Base-by-base conservation (phyloP, 2,797 vertebrate genomes). In the Eutrigla gurnardus region DNA sequence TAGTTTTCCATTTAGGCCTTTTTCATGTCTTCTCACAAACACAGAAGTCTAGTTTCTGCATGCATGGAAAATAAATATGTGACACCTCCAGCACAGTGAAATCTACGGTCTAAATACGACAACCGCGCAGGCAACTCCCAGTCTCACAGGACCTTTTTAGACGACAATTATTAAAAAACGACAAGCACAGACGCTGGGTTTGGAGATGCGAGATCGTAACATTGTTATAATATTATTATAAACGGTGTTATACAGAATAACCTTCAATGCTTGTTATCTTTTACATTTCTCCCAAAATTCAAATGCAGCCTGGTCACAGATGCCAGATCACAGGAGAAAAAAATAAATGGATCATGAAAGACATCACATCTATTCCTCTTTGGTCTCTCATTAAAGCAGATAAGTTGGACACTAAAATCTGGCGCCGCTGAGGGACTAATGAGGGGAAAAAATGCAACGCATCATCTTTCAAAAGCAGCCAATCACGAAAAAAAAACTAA, bases 1-100 rank as follows among this genome's bases (percentile, higher is more conserved):
- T 78, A 42, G 71, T 85, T 91, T 93, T 92, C 88, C 88, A 85
- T 84, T 88, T 82, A 64, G 33, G 65, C 40, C 49, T 54, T 73
- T 25, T 89, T 79, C 11, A 6, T 63, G 39, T 82, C 78, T 58
- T 60, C 80, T 78, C 54, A 76, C 84, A 88, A 89, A 86, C 84
- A 82, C 80, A 86, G 61, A 78, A 58, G 79, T 83, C 15, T 60
- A 60, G 50, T 75, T 81, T 82, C 33, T 64, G 65, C 32, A 52
- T 17, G 55, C 10, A 59, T 7, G 81, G 75, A 88, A 88, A 88
- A 84, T 15, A 78, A 66, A 84, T 64, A 57, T 18, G 54, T 35
- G 62, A 80, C 79, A 83, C 60, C 40, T 69, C 78, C 60, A 46
- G 50, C 53, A 35, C 0, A 63, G 59, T 57, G 58, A 81, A 70